phyloP scores from a whole-genome alignment of 2,113 vertebrate genomes.

The Hippocampus barbouri region DNA sequence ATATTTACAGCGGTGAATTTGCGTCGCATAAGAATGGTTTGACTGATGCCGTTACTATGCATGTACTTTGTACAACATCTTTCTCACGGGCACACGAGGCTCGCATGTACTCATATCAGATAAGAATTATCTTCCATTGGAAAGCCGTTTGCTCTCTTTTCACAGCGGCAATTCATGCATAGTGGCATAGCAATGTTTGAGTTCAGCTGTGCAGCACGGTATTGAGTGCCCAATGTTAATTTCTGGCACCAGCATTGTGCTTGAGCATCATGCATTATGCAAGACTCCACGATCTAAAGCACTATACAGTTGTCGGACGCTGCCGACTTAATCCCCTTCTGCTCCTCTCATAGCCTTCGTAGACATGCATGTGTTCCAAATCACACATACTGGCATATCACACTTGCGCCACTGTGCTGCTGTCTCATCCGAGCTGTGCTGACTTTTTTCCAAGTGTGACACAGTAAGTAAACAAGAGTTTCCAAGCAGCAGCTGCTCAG shows the following conservation, averaged over 20 bases:
- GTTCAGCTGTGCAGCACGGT: slow-evolving; percentile 32
- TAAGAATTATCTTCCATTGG: slow-evolving; percentile 29
- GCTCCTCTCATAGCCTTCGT: slow-evolving; percentile 35
- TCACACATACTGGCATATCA: slow-evolving; percentile 35
- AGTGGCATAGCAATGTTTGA: slow-evolving; percentile 37
- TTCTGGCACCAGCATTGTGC: slow-evolving; percentile 32
- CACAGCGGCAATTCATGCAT: slow-evolving; percentile 19
- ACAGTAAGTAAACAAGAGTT: slow-evolving; percentile 68
- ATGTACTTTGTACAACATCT: slow-evolving; percentile 35
- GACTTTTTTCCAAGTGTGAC: slow-evolving; percentile 51
- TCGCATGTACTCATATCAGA: slow-evolving; percentile 16
- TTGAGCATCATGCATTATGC: slow-evolving; percentile 64
- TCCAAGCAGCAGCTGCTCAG: slow-evolving; percentile 63
- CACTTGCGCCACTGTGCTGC: slow-evolving; percentile 33
- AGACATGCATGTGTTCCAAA: slow-evolving; percentile 25
- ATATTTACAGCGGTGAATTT: slow-evolving; percentile 56
- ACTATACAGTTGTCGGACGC: slow-evolving; percentile 35
- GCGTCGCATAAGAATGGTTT: slow-evolving; percentile 43
- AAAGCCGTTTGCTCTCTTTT: slow-evolving; percentile 19
- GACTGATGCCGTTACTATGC: slow-evolving; percentile 45
- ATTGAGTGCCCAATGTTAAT: slow-evolving; percentile 53
- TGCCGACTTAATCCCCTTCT: slow-evolving; percentile 44
- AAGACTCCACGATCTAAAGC: slow-evolving; percentile 47
- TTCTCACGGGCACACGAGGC: slow-evolving; percentile 28
- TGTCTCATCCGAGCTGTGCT: slow-evolving; percentile 53